A percentile compares a stretch with the other conserved stretches of the same genome.
These are phyloP conservation scores for Xanthorhoe spadicearia DNA, from an alignment of 2,888 invertebrate genomes.

Conservation along the genomic window DNA sequence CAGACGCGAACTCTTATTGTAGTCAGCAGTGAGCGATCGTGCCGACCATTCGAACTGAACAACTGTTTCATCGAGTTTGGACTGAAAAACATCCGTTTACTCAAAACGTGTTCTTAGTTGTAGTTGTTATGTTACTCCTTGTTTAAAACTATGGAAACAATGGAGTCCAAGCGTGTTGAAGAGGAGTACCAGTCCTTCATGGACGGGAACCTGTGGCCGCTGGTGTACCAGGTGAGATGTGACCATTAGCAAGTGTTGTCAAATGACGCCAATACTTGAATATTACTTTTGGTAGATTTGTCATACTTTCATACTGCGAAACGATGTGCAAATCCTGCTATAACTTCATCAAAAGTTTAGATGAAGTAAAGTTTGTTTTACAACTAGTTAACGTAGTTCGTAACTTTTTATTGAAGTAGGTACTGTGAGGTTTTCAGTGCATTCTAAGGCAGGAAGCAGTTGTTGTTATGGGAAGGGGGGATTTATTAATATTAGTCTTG, in stretches of 20 bases:
- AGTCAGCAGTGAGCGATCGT: slow-evolving; percentile 5
- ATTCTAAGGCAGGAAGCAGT: slow-evolving; percentile 12
- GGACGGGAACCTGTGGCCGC: slow-evolving; percentile 88
- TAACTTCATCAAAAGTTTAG: slow-evolving; percentile 6
- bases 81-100: slow-evolving; percentile 14
- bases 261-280: slow-evolving; percentile 21
- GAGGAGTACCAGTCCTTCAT: slow-evolving; percentile 90
- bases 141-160: slow-evolving; percentile 41
- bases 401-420: not conserved
- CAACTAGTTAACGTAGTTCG: not conserved
- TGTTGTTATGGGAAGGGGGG: slow-evolving; percentile 1
- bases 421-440: not conserved
- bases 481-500: not conserved
- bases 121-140: slow-evolving; percentile 29
- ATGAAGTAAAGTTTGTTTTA: not conserved
- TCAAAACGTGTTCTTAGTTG: slow-evolving; percentile 11
- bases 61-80: slow-evolving; percentile 18
- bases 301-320: slow-evolving; percentile 1
- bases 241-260: slow-evolving; percentile 9
- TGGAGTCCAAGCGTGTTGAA: slow-evolving; percentile 80
- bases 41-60: slow-evolving; percentile 5
- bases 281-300: not conserved
- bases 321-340: not conserved
- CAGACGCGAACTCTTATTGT: not conserved
- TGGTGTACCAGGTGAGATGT: slow-evolving; percentile 87